Base-by-base conservation (phyloP, 2,888 invertebrate species). In the Hydroisotoma schaefferi region DNA sequence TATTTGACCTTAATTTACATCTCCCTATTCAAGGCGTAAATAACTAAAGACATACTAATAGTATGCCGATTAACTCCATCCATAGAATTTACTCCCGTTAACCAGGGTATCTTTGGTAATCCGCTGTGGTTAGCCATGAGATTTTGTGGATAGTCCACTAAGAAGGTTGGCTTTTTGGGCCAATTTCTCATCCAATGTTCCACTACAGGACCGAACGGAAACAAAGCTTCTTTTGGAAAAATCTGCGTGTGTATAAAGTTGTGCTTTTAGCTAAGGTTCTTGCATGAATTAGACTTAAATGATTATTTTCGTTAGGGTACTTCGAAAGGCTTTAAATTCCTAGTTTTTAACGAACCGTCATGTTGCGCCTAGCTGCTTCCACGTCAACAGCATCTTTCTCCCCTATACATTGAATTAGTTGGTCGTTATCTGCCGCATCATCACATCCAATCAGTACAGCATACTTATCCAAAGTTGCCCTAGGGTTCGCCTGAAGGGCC, bases 191-290 rank as follows among this genome's bases (percentile, higher is more conserved):
- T 53, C 63, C 63, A 63, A n/a, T 59, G 59, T 33, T 63, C 63
- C 0, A 63, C 49, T 2, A 63, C 63, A 6, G 63, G 63, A 1
- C 63, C 63, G 25, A 63, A 63, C 26, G 53, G 61, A 40, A 61
- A n/a, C n/a, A n/a, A n/a, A n/a, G n/a, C n/a, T n/a, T n/a, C n/a
- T n/a, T n/a, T n/a, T n/a, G n/a, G n/a, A n/a, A n/a, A n/a, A n/a
- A n/a, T n/a, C n/a, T n/a, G n/a, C n/a, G n/a, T n/a, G n/a, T n/a
- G n/a, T n/a, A n/a, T n/a, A n/a, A n/a, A n/a, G n/a, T n/a, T n/a
- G n/a, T n/a, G n/a, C n/a, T n/a, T n/a, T n/a, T n/a, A n/a, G n/a
- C n/a, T n/a, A n/a, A n/a, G n/a, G n/a, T n/a, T n/a, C n/a, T n/a
- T n/a, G n/a, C n/a, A n/a, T n/a, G n/a, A n/a, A n/a, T n/a, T n/a